These are phyloP conservation scores for Podiceps cristatus DNA, from an alignment of 2,113 vertebrate genomes.

Conservation along the genomic window DNA sequence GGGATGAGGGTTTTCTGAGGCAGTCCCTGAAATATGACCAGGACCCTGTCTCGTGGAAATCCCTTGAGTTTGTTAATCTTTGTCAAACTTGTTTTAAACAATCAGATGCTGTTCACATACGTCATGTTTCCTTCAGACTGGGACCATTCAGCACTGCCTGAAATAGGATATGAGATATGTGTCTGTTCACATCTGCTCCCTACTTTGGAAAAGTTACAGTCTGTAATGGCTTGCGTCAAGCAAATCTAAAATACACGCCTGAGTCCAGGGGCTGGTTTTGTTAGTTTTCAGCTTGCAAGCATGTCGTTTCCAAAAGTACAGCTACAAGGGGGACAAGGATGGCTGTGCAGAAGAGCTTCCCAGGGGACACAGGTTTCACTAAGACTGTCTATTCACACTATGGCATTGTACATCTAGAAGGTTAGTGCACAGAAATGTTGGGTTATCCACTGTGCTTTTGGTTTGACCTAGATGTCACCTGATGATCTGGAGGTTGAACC, in stretches of 20 bases:
- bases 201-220: background rate
- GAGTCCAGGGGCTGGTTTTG: background rate
- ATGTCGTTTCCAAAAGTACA: background rate
- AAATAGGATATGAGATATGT: background rate
- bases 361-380: background rate
- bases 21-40: background rate
- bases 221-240: background rate
- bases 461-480: background rate
- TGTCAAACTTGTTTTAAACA: background rate
- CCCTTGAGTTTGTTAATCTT: background rate
- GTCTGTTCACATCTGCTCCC: background rate
- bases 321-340: background rate
- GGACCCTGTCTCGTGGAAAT: background rate
- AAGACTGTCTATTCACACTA: background rate
- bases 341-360: background rate
- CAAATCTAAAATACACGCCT: background rate
- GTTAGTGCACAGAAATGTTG: background rate
- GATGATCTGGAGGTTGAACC: background rate
- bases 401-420: background rate
- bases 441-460: background rate
- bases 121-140: background rate
- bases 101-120: background rate
- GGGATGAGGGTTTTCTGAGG: background rate
- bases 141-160: background rate
- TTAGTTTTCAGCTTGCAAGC: background rate